Percentiles rank a stretch among this genome's conserved stretches.
phyloP scores from a whole-genome alignment of 2,113 vertebrate species.

The Malurus alboscapulatus region DNA sequence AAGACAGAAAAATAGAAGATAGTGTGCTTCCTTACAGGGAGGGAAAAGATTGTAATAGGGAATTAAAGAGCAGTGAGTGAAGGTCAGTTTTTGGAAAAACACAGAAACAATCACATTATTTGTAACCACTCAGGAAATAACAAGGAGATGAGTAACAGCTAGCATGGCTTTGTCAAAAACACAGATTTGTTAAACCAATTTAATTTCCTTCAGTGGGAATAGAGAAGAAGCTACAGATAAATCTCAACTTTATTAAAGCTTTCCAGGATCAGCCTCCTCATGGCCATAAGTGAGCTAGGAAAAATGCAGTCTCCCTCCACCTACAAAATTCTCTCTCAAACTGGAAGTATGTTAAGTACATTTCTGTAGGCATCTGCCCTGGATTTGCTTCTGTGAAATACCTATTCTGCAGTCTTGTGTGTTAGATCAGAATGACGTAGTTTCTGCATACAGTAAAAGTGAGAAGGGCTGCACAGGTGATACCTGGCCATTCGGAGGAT shows the following conservation, averaged over 20 bases:
- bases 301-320: not conserved
- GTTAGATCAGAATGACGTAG: not conserved
- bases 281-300: not conserved
- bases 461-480: not conserved
- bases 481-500: not conserved
- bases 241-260: constrained; percentile 54
- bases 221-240: constrained; percentile 27
- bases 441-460: not conserved
- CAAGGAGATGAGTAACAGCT: constrained; percentile 65
- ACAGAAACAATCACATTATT: constrained; percentile 64
- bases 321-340: constrained; percentile 11
- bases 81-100: constrained; percentile 60
- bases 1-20: not conserved
- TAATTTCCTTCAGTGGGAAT: constrained; percentile 54
- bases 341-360: not conserved
- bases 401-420: not conserved
- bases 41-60: constrained; percentile 1
- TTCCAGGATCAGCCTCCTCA: constrained; percentile 3
- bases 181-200: constrained; percentile 66
- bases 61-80: constrained; percentile 37
- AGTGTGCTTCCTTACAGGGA: not conserved
- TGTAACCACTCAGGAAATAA: constrained; percentile 66
- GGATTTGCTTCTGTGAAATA: constrained; percentile 14
- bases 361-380: constrained; percentile 26
- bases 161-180: constrained; percentile 53